A percentile compares a stretch with the other conserved stretches of the same genome.
phyloP scores from a whole-genome alignment of 2,888 invertebrate genomes.

The Athetis lepigone region DNA sequence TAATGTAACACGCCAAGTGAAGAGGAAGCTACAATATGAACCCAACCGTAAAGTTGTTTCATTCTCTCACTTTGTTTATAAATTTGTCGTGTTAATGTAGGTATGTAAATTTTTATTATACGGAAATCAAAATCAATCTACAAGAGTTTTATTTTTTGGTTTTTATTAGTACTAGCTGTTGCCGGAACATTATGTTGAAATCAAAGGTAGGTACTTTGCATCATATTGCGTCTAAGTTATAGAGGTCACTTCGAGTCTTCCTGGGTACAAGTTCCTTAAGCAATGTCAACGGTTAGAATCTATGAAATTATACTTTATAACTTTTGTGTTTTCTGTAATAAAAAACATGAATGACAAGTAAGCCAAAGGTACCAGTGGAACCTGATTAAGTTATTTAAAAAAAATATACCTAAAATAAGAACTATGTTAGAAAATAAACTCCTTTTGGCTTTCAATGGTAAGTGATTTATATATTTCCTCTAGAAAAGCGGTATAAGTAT shows the following conservation, averaged over 20 bases:
- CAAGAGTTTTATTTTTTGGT: neutral
- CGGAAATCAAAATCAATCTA: slow-evolving; percentile 14
- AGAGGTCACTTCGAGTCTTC: slow-evolving; percentile 8
- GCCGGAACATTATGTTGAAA: too few relatives aligned
- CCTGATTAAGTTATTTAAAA: too few relatives aligned
- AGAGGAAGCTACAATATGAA: slow-evolving; percentile 12
- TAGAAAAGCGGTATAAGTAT: slow-evolving; percentile 2
- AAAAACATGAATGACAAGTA: too few relatives aligned
- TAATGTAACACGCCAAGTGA: too few relatives aligned
- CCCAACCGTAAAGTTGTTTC: slow-evolving; percentile 1
- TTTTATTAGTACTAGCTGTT: neutral
- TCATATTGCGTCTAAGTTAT: neutral
- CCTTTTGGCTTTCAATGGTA: too few relatives aligned
- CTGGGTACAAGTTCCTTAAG: neutral
- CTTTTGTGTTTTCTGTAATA: neutral
- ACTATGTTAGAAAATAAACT: too few relatives aligned
- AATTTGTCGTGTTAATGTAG: too few relatives aligned
- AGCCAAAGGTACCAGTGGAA: too few relatives aligned
- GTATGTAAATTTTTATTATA: too few relatives aligned
- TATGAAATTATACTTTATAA: neutral
- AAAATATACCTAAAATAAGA: too few relatives aligned
- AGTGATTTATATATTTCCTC: neutral
- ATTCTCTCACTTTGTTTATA: slow-evolving; percentile 7
- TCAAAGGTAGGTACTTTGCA: too few relatives aligned
- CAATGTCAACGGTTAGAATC: neutral